phyloP scores from a whole-genome alignment of 2,888 invertebrate species.

The Thymelicus sylvestris region DNA sequence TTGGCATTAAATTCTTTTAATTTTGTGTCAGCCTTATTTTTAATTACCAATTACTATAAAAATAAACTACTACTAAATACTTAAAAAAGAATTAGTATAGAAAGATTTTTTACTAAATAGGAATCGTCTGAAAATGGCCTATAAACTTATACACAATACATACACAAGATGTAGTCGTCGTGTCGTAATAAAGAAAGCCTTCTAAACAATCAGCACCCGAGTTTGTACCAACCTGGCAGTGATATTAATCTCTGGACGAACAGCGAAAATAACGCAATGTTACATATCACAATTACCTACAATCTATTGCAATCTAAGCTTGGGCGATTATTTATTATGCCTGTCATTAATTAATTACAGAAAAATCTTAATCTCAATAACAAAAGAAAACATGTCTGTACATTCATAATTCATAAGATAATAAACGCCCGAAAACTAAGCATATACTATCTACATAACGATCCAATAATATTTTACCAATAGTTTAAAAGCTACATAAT shows the following conservation, averaged over 20 bases:
- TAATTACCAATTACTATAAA: no score
- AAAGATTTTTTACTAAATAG: no score
- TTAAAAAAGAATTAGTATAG: no score
- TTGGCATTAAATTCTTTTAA: no score
- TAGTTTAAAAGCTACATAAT: constrained; percentile 1
- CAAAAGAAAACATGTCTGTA: not conserved
- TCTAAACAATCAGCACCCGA: constrained; percentile 58
- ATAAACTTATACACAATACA: no score
- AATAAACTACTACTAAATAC: no score
- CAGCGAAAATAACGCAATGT: constrained; percentile 31
- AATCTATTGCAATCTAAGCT: not conserved
- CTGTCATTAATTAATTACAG: not conserved
- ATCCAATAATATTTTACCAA: not conserved
- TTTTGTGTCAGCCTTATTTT: no score
- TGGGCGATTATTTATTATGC: not conserved
- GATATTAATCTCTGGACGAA: constrained; percentile 51
- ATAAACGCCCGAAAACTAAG: not conserved
- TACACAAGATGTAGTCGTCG: no score
- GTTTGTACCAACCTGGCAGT: constrained; percentile 71
- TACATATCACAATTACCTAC: constrained; percentile 5
- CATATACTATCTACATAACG: not conserved
- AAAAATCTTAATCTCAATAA: not conserved
- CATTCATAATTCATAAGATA: not conserved
- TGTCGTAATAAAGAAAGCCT: no score
- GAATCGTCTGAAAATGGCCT: no score